Base-by-base conservation (phyloP, 1,140 invertebrate species). In the Acromyrmex charruanus region DNA sequence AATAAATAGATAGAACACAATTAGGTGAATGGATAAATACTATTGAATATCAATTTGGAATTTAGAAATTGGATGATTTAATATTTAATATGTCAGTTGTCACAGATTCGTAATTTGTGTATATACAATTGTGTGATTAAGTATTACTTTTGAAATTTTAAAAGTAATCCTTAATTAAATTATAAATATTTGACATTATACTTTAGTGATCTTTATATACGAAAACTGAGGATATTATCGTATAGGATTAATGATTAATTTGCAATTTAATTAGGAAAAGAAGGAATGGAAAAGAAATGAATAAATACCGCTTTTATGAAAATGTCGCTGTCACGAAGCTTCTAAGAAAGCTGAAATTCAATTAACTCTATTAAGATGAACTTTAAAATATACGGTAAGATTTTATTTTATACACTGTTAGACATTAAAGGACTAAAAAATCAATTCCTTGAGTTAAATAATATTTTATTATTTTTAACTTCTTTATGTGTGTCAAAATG, bases 31-130 rank as follows among this genome's bases (percentile, higher is more conserved):
- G 1, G 39, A 10, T 44, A 44, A 44, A 44, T 44, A 10, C 10
- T 44, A 44, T 44, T 44, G 10, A 44, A 35, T 51, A 66, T 49
- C 18, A 31, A 12, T 63, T 7, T 53, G 10, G 35, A 44, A 21
- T 6, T 16, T 65, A 16, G 16, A 53, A 21, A 28, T 71, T 58
- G 31, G 0, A 75, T 0, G 14, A 28, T 59, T 75, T 75, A 75
- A 75, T 28, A 79, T 75, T 75, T 75, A 75, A 75, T 28, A 79
- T 7, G 44, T 63, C 9, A 5, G 25, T 68, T 39, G 10, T 31
- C n/a, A 39, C 21, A 1, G 14, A 31, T 39, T 31, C 16, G 7
- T 71, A 58, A 5, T 77, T 44, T 12, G 18, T 39, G 1, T 71
- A 5, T 28, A 71, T 9, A 71, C 9, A 2, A 44, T 44, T 28